Evolutionary conservation across 2,888 invertebrate genomes (phyloP).

Genomic region (Nipponacmea schrenckii): DNA sequence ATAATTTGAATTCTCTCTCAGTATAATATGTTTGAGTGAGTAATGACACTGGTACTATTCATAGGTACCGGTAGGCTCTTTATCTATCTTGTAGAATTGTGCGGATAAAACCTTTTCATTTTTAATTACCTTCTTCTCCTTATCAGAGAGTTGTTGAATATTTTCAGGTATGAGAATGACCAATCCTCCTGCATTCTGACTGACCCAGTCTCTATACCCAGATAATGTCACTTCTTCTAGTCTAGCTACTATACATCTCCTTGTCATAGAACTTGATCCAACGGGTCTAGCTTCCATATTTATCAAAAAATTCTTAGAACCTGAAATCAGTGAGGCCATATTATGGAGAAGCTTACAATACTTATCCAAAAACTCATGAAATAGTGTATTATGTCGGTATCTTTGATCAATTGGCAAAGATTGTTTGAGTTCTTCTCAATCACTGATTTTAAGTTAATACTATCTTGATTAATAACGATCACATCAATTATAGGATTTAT

Average conservation of each 20-base stretch:
- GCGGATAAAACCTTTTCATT: not conserved
- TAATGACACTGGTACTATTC: not conserved
- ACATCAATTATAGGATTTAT: no score
- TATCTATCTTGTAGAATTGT: not conserved
- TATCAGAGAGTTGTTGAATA: slow-evolving; percentile 74
- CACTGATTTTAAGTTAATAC: no score
- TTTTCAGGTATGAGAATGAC: slow-evolving; percentile 85
- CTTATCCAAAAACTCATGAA: not conserved
- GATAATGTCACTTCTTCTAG: slow-evolving; percentile 84
- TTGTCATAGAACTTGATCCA: slow-evolving; percentile 84
- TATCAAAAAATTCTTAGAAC: slow-evolving; percentile 85
- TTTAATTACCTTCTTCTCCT: slow-evolving; percentile 67
- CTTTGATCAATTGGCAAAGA: no score
- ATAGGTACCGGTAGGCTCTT: not conserved
- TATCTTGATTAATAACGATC: no score
- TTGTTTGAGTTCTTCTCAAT: no score
- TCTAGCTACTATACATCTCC: slow-evolving; percentile 87
- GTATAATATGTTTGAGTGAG: not conserved
- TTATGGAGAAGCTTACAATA: not conserved
- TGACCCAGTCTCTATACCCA: slow-evolving; percentile 69
- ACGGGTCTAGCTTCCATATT: slow-evolving; percentile 90
- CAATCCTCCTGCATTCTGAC: slow-evolving; percentile 80
- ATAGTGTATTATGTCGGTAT: not conserved
- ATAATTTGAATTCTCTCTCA: no score
- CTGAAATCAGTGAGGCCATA: slow-evolving; percentile 73